These are phyloP conservation scores for Lepilemur ruficaudatus DNA, from an alignment of 2,797 vertebrate genomes.

Conservation along the genomic window DNA sequence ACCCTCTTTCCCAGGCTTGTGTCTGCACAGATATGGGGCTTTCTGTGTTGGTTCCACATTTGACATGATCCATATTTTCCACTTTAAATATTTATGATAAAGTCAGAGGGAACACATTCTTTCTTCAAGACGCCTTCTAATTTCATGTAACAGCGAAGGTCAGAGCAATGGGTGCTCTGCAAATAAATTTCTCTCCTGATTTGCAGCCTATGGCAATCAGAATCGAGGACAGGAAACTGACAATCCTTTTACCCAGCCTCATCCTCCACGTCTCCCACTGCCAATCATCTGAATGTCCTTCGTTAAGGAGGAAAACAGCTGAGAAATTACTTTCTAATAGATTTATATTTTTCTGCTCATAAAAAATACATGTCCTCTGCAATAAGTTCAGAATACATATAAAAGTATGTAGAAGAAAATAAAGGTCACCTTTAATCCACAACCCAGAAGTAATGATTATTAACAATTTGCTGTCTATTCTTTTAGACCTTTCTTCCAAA, in stretches of 20 bases:
- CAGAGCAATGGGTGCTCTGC: not conserved
- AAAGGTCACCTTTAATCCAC: not conserved
- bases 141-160: conserved; percentile 62
- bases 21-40: not conserved
- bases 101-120: conserved; percentile 47
- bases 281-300: not conserved
- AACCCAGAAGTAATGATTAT: not conserved
- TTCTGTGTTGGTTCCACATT: conserved; percentile 10
- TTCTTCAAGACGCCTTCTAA: conserved; percentile 52
- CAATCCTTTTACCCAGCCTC: not conserved
- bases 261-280: not conserved
- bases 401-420: not conserved
- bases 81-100: conserved; percentile 74
- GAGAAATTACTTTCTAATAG: conserved; percentile 1
- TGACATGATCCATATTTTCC: conserved; percentile 69
- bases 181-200: conserved; percentile 13
- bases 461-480: not conserved
- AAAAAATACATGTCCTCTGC: not conserved
- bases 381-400: not conserved
- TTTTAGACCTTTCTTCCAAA: conserved; percentile 39
- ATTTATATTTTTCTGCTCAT: not conserved
- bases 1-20: not conserved
- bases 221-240: not conserved
- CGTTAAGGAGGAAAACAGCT: not conserved
- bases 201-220: not conserved